Conservation (phyloP, 2,113 vertebrate genomes). For the Oncorhynchus keta region DNA sequence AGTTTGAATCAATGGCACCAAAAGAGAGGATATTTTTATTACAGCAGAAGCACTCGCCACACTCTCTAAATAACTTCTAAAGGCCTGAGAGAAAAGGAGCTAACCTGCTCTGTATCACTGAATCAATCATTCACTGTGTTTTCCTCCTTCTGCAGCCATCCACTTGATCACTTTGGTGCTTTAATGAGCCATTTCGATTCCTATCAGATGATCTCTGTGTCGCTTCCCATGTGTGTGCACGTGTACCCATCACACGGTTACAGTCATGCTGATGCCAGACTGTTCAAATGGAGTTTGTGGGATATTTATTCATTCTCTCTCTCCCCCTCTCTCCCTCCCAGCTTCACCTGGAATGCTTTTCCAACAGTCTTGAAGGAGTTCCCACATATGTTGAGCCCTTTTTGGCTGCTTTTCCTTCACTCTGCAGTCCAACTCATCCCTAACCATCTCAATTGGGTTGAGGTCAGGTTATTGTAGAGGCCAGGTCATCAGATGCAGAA, state of each 20-base stretch:
- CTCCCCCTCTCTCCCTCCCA: conserved; percentile 13
- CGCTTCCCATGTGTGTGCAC: conserved; percentile 16
- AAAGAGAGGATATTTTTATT: conserved; percentile 47
- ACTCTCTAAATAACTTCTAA: conserved; percentile 71
- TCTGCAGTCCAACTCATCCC: too few relatives aligned
- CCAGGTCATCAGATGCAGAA: too few relatives aligned
- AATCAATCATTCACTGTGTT: conserved; percentile 71
- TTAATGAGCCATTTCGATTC: conserved; percentile 74
- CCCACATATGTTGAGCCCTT: too few relatives aligned
- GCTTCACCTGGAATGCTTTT: too few relatives aligned
- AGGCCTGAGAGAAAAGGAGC: conserved; percentile 51
- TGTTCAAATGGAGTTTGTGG: conserved; percentile 52
- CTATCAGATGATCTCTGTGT: conserved; percentile 61
- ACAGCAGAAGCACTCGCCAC: conserved; percentile 52
- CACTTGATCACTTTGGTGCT: conserved; percentile 61
- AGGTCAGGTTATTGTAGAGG: too few relatives aligned
- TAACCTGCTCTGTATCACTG: conserved; percentile 54
- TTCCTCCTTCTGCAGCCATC: conserved; percentile 59
- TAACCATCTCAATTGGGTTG: too few relatives aligned
- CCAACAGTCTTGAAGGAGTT: too few relatives aligned
- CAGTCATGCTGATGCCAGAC: conserved; percentile 56
- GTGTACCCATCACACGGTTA: conserved; percentile 11
- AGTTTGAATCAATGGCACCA: conserved; percentile 46
- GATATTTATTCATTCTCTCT: conserved; percentile 49
- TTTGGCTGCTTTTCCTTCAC: too few relatives aligned